These are phyloP conservation scores for Nemoura dubitans DNA, from an alignment of 2,888 invertebrate genomes.

Conservation along the genomic window DNA sequence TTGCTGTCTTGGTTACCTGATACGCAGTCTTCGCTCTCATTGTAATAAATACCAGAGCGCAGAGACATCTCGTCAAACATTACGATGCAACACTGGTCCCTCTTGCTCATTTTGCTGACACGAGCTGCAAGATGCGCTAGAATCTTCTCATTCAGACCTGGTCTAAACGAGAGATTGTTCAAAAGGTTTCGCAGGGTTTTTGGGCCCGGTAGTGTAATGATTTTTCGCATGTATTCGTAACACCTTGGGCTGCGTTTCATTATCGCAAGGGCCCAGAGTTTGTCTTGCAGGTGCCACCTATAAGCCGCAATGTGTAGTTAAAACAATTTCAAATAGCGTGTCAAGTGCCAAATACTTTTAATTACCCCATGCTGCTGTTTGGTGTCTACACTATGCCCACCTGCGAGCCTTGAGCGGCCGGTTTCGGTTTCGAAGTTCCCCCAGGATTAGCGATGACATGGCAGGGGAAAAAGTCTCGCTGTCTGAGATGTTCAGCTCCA, in stretches of 20 bases:
- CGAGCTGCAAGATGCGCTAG: slow-evolving; percentile 29
- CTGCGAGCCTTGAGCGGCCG: neutral
- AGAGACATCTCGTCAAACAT: slow-evolving; percentile 43
- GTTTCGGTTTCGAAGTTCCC: slow-evolving; percentile 7
- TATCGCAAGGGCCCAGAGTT: neutral
- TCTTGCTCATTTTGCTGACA: slow-evolving; percentile 29
- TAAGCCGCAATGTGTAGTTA: neutral
- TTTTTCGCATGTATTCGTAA: slow-evolving; percentile 35
- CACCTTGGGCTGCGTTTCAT: slow-evolving; percentile 34
- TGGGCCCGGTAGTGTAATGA: slow-evolving; percentile 35
- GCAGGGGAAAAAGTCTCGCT: neutral
- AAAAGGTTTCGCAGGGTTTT: slow-evolving; percentile 28
- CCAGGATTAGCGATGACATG: neutral
- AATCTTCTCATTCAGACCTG: slow-evolving; percentile 40
- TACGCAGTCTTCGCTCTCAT: neutral
- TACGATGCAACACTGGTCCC: slow-evolving; percentile 32
- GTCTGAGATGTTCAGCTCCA: neutral
- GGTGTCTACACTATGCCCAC: neutral
- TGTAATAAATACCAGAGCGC: slow-evolving; percentile 17
- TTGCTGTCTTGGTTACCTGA: neutral
- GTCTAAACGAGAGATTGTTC: slow-evolving; percentile 22
- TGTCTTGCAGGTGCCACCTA: slow-evolving; percentile 22
- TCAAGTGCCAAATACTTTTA: neutral
- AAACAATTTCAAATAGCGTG: neutral
- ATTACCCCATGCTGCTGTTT: neutral